Base-by-base conservation (phyloP, 2,888 invertebrate species). In the Notodonta dromedarius region DNA sequence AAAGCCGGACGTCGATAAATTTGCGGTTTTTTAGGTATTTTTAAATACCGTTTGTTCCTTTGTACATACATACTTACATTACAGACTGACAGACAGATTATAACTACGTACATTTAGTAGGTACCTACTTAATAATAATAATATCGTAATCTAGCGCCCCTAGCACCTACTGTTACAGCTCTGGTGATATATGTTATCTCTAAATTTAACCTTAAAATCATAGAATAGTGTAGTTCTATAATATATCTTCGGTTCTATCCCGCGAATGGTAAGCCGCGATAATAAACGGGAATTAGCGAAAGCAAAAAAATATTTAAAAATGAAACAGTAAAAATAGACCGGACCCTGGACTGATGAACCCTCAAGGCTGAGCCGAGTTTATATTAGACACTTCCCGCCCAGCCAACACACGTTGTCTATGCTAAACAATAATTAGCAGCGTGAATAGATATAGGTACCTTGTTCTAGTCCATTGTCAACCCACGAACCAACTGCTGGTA, bases 301-400 rank as follows among this genome's bases (percentile, higher is more conserved):
- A 50, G 50, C 14, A 16, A 50, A 50, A 14, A 14, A 5, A 48
- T 4, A 48, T n/a, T 42, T 42, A 11, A 57, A 61, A 61, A 53
- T 48, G 48, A 39, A 58, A 55, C 56, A 46, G 42, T 55, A 57
- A 58, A 78, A 79, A 78, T 78, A 78, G 57, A 62, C 16, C 61
- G 59, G 61, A 65, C 74, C 73, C 70, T 75, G 72, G 66, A 71
- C 68, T 62, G 59, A 59, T 77, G 77, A 79, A 77, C 76, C 73
- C 54, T 79, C 82, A 83, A 86, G 85, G 83, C 74, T 73, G 67
- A 67, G 76, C 78, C 73, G 77, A 82, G 69, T 77, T 79, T 77
- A 75, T 75, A 73, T 73, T 77, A 71, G 71, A 67, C 61, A 59
- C 60, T 74, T 63, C 54, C 57, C 65, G 57, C 67, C 60, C 56